A percentile compares a stretch with the other conserved stretches of the same genome.
Evolutionary conservation across 2,113 vertebrate species (phyloP).

Genomic region (Leucosticte australis): DNA sequence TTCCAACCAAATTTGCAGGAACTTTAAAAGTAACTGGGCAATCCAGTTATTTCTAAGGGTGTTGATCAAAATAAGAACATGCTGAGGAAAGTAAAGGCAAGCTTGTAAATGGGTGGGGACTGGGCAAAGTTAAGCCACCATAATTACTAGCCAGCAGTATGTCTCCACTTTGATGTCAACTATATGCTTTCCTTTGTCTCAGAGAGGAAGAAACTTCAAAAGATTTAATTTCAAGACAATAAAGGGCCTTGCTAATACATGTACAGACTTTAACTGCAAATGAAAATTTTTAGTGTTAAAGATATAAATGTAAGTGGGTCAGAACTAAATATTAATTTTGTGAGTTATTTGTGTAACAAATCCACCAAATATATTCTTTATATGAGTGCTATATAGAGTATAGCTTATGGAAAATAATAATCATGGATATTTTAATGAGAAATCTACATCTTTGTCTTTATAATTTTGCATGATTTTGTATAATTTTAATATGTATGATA

Average conservation of each 20-base stretch:
- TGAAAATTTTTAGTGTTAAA: slow-evolving; percentile 29
- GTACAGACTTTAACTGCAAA: slow-evolving; percentile 42
- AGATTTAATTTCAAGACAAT: slow-evolving; percentile 76
- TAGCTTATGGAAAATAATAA: neutral
- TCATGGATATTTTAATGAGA: neutral
- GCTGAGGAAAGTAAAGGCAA: slow-evolving; percentile 45
- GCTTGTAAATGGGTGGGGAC: slow-evolving; percentile 62
- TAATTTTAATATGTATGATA: neutral
- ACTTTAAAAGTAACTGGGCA: slow-evolving; percentile 47
- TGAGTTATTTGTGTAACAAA: neutral
- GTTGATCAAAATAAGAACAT: slow-evolving; percentile 69
- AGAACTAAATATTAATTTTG: neutral
- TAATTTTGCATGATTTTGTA: neutral
- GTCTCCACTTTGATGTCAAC: slow-evolving; percentile 77
- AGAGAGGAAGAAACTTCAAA: slow-evolving; percentile 78
- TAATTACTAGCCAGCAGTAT: slow-evolving; percentile 72
- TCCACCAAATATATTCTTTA: neutral
- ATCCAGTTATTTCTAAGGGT: slow-evolving; percentile 51
- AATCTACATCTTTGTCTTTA: neutral
- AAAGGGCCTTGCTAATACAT: slow-evolving; percentile 63
- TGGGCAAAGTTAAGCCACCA: slow-evolving; percentile 53
- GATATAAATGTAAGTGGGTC: neutral
- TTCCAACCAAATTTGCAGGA: slow-evolving; percentile 40
- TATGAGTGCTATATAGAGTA: neutral
- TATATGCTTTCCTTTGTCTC: slow-evolving; percentile 63